Percentiles rank a stretch among this genome's conserved stretches.
Evolutionary conservation across 2,888 invertebrate genomes (phyloP).

Genomic region (Coenonympha glycerion): DNA sequence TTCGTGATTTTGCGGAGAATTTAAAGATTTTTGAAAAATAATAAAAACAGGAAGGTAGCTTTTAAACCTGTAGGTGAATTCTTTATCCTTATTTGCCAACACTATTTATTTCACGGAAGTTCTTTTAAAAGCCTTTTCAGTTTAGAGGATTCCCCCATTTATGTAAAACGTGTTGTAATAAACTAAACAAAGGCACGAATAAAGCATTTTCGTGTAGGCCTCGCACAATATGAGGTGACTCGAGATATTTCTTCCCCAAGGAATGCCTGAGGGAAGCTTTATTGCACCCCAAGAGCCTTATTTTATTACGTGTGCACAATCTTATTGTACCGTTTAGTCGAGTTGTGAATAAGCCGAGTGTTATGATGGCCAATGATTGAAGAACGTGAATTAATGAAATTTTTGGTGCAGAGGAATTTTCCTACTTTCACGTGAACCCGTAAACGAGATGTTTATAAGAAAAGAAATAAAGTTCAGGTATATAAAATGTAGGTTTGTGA

Average conservation of each 20-base stretch:
- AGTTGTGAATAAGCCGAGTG: conserved; percentile 1
- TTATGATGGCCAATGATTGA: background rate
- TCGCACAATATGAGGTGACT: conserved; percentile 20
- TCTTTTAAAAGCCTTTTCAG: background rate
- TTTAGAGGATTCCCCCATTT: conserved; percentile 12
- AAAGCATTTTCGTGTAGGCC: conserved; percentile 28
- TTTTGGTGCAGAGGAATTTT: no score
- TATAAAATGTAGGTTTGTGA: no score
- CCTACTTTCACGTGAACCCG: background rate
- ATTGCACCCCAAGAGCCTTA: conserved; percentile 18
- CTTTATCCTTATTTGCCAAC: background rate
- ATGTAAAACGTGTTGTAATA: conserved; percentile 17
- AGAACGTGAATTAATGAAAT: background rate
- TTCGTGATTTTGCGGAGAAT: no score
- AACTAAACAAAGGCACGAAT: conserved; percentile 18
- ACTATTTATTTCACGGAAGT: background rate
- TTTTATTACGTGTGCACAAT: conserved; percentile 23
- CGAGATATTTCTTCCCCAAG: conserved; percentile 22
- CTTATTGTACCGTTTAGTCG: conserved; percentile 15
- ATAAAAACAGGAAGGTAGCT: no score
- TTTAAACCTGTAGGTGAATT: background rate
- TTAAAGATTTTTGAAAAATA: no score
- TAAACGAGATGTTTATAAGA: no score
- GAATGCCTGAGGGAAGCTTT: conserved; percentile 15
- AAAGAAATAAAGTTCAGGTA: no score